Base-by-base conservation (phyloP, 2,888 invertebrate species). In the Quadriops clusia region DNA sequence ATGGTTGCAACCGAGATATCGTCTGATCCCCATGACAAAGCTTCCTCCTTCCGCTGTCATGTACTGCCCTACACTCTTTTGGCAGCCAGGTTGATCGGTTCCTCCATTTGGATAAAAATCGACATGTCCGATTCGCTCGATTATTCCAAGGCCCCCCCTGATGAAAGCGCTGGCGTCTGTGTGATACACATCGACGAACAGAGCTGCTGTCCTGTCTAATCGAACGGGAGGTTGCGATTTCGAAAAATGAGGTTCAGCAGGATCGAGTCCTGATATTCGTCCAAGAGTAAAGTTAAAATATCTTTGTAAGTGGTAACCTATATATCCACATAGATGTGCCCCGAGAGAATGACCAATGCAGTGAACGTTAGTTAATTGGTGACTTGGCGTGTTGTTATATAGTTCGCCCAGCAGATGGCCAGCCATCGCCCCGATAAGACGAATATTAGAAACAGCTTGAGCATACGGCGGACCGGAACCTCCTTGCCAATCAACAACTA, bases 91-190 rank as follows among this genome's bases (percentile, higher is more conserved):
- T 52, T 83, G 90, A 34, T 75, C 72, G 4, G 74, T 70, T 0
- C 91, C 91, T 0, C 87, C 89, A 52, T 93, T 93, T 0, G 90
- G 89, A 54, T 78, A 93, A 60, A 89, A 91, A 57, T 93, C 93
- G 3, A 89, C 77, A 56, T 91, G 89, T 0, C 87, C 91, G 24
- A 84, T 74, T 0, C 80, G 70, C 48, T 85, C 82, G 5, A 74
- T 71, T 54, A 87, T 80, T 6, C 93, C 91, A 32, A 90, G 67
- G 30, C 78, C 78, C 32, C 77, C 77, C 43, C 69, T 74, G 44
- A 85, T 80, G 43, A 86, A 70, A 4, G 79, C 78, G 56, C 74
- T 72, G 1, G 79, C 79, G 53, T 93, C 90, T 3, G 87, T 86
- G 56, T 94, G 93, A 40, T 93, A 78, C 10, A 86, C 74, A 49